phyloP scores from a whole-genome alignment of 1,140 invertebrate species.

The Drosophila busckii region DNA sequence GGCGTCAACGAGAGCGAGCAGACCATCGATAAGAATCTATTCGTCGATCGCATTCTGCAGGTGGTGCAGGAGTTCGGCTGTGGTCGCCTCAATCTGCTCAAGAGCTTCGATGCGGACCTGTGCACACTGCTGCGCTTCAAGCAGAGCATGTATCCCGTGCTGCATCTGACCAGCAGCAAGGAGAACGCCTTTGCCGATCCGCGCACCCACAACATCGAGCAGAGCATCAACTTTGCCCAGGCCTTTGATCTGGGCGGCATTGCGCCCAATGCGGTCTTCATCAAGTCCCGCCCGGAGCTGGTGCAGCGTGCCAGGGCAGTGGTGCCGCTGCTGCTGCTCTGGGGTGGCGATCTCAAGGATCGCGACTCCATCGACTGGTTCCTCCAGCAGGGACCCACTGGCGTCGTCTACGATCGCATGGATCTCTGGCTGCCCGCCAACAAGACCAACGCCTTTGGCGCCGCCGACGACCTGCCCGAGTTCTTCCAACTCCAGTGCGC shows the following conservation, averaged over 20 bases:
- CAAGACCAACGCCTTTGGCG: slow-evolving; percentile 47
- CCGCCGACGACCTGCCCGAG: slow-evolving; percentile 60
- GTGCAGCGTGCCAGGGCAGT: slow-evolving; percentile 86
- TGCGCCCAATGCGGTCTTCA: slow-evolving; percentile 93
- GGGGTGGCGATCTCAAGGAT: slow-evolving; percentile 96
- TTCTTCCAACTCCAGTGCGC: slow-evolving; percentile 69
- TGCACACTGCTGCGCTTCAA: slow-evolving; percentile 94
- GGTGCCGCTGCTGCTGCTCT: slow-evolving; percentile 93
- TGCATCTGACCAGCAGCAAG: slow-evolving; percentile 94
- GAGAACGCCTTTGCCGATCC: slow-evolving; percentile 91
- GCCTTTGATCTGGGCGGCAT: slow-evolving; percentile 91
- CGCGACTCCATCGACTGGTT: slow-evolving; percentile 89
- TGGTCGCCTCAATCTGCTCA: slow-evolving; percentile 92
- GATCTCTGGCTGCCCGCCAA: slow-evolving; percentile 81
- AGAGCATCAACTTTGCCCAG: slow-evolving; percentile 89
- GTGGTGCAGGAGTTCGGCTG: slow-evolving; percentile 87
- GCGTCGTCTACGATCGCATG: slow-evolving; percentile 95
- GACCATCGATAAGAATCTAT: slow-evolving; percentile 93
- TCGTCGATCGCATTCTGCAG: slow-evolving; percentile 89
- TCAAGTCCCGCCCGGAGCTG: slow-evolving; percentile 88
- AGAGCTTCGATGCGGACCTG: slow-evolving; percentile 96
- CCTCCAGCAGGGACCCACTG: slow-evolving; percentile 91
- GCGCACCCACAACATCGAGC: slow-evolving; percentile 87
- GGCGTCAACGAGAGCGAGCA: slow-evolving; percentile 91
- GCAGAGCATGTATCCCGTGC: slow-evolving; percentile 96